Evolutionary conservation across 2,113 vertebrate genomes (phyloP), one percentile per base, ranked within the genome.

Genomic region (Paracanthobrama guichenoti): DNA sequence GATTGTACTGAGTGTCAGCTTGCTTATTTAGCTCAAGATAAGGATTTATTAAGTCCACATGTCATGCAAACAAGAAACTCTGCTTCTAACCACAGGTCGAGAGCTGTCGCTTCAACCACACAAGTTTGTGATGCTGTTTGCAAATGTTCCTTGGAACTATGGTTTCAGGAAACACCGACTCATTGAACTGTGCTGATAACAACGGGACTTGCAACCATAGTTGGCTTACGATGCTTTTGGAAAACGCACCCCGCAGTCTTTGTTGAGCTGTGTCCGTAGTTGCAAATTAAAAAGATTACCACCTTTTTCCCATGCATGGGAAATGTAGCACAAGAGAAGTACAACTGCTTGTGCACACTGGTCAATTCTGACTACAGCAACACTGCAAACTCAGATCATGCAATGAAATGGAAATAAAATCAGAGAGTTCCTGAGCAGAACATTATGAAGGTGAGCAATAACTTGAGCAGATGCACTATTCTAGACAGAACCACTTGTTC

Each of bases 381-480:
- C 87, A 85, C 90, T 87, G 87, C 87, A 88, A 91, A 79, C 80
- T 88, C 69, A 81, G 14, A 66, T 71, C 60, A 59, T 73, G 53
- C 42, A 76, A 46, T 24, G 22, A 39, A 24, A 69, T 48, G 22
- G 4, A 82, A 44, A 22, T 28, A 20, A 57, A 26, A 46, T 31
- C 4, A 48, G 4, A 16, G 35, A 53, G 60, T 69, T 42, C 62
- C 76, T 67, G 42, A 72, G 28, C 26, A 59, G 24, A 44, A 62
- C 28, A 35, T 22, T 1, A 64, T 60, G 57, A 59, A 24, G 22
- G 4, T 64, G 8, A 62, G 53, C 24, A 67, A 78, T 59, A 22
- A 60, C 3, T 5, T 22, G 18, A 71, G 20, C 39, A 1, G 42
- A 13, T 39, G 22, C 64, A 35, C 28, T 18, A 4, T 66, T 66